Evolutionary conservation across 2,797 vertebrate genomes (phyloP).

Genomic region (Melanotaenia parkinsoni): DNA sequence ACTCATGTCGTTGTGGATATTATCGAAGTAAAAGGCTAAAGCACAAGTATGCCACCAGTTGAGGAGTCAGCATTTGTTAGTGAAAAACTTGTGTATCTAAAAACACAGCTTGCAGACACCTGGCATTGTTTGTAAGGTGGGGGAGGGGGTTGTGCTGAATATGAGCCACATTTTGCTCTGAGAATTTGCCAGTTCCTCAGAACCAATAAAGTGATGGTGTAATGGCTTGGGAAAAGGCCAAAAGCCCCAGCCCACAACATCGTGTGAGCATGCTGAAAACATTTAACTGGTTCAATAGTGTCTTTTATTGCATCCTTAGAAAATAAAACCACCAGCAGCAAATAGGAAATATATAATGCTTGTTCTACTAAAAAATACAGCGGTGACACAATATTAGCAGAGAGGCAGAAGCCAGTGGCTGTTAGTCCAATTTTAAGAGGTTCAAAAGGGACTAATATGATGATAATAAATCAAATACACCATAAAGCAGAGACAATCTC

Average conservation of each 20-base stretch:
- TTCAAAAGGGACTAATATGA: slow-evolving; percentile 22
- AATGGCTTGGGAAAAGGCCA: slow-evolving; percentile 62
- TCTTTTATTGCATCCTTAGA: slow-evolving; percentile 56
- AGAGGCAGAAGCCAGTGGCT: slow-evolving; percentile 32
- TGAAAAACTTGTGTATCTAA: slow-evolving; percentile 44
- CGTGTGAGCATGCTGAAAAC: slow-evolving; percentile 44
- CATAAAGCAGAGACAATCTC: slow-evolving; percentile 11
- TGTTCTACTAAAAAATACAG: slow-evolving; percentile 21
- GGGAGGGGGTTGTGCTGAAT: slow-evolving; percentile 26
- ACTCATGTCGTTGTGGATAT: slow-evolving; percentile 48
- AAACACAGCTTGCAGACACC: slow-evolving; percentile 50
- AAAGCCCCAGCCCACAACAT: slow-evolving; percentile 40
- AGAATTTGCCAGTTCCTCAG: slow-evolving; percentile 55
- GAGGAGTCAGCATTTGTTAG: slow-evolving; percentile 57
- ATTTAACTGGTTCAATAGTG: slow-evolving; percentile 54
- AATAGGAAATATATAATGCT: slow-evolving; percentile 33
- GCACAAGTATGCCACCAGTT: slow-evolving; percentile 52
- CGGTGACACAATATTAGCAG: slow-evolving; percentile 19
- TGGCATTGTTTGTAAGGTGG: slow-evolving; percentile 22
- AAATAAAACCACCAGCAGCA: slow-evolving; percentile 40
- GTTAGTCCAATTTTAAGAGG: slow-evolving; percentile 33
- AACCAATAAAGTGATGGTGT: slow-evolving; percentile 51
- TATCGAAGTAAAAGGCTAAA: slow-evolving; percentile 41
- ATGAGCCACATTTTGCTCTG: slow-evolving; percentile 43
- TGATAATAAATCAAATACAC: slow-evolving; percentile 32